These are phyloP conservation scores for Dysmachus trigonus DNA, from an alignment of 2,888 invertebrate genomes.

Conservation along the genomic window DNA sequence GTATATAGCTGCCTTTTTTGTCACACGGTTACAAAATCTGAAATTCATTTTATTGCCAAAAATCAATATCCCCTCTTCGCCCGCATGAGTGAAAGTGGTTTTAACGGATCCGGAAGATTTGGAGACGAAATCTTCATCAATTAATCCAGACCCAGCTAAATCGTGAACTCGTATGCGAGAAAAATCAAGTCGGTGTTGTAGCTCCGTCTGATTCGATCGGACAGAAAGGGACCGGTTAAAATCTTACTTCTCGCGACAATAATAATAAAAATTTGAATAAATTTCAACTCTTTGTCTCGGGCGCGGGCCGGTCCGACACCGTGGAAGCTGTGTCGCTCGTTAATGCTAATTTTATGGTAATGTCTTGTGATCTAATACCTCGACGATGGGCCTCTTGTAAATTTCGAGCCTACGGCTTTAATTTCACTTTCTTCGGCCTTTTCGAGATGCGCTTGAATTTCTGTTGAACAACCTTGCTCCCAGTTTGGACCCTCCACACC, in stretches of 20 bases:
- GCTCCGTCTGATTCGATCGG: not conserved
- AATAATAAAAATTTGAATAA: slow-evolving; percentile 20
- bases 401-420: slow-evolving; percentile 10
- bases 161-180: not conserved
- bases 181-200: not conserved
- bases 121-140: not conserved
- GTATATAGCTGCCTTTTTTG: not conserved
- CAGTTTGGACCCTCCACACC: not conserved
- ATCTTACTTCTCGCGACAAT: not conserved
- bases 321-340: slow-evolving; percentile 24
- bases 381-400: not conserved
- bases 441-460: not conserved
- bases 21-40: slow-evolving; percentile 4
- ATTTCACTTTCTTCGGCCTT: slow-evolving; percentile 9
- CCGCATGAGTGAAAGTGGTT: slow-evolving; percentile 10
- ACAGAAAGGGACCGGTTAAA: not conserved
- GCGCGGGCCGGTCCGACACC: not conserved
- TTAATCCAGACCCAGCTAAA: not conserved
- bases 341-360: slow-evolving; percentile 31
- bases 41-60: slow-evolving; percentile 23
- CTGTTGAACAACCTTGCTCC: not conserved
- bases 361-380: slow-evolving; percentile 18
- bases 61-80: slow-evolving; percentile 7
- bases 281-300: slow-evolving; percentile 5
- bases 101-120: not conserved